Evolutionary conservation across 2,888 invertebrate genomes (phyloP).

Genomic region (Dolichomitus sp.): DNA sequence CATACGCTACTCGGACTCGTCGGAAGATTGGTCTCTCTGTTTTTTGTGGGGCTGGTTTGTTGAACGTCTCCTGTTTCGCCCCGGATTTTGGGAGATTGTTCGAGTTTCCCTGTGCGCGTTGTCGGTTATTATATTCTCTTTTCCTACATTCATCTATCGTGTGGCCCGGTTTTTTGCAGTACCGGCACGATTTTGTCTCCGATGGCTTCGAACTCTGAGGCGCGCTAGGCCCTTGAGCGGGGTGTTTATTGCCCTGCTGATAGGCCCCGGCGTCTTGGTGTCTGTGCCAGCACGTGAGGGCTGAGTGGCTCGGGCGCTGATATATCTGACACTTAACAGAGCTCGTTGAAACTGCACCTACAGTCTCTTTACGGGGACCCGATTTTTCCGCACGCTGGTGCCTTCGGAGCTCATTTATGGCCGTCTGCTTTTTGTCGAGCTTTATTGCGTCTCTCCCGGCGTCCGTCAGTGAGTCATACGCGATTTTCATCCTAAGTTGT

Average conservation of each 20-base stretch:
- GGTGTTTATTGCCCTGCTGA: neutral
- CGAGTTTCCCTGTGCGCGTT: constrained; percentile 13
- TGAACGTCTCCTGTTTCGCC: too few species aligned
- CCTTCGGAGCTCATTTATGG: neutral
- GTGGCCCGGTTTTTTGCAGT: constrained; percentile 26
- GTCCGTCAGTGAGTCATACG: neutral
- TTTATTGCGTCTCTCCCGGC: constrained; percentile 27
- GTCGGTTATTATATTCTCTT: neutral
- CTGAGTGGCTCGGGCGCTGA: constrained; percentile 7
- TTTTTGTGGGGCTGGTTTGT: too few species aligned
- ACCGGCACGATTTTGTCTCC: neutral
- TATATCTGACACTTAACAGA: neutral
- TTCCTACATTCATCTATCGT: constrained; percentile 22
- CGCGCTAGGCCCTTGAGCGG: neutral
- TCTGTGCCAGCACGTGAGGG: neutral
- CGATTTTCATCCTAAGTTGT: constrained; percentile 10
- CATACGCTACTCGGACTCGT: too few species aligned
- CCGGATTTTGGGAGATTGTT: constrained; percentile 19
- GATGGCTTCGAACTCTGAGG: neutral
- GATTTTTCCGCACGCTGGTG: constrained; percentile 15
- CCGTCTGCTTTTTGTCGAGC: constrained; percentile 33
- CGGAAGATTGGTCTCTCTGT: too few species aligned
- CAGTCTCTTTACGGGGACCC: neutral
- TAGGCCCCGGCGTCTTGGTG: too few species aligned
- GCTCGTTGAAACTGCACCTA: neutral